Base-by-base conservation (phyloP, 2,888 invertebrate species). In the Girardia tigrina region DNA sequence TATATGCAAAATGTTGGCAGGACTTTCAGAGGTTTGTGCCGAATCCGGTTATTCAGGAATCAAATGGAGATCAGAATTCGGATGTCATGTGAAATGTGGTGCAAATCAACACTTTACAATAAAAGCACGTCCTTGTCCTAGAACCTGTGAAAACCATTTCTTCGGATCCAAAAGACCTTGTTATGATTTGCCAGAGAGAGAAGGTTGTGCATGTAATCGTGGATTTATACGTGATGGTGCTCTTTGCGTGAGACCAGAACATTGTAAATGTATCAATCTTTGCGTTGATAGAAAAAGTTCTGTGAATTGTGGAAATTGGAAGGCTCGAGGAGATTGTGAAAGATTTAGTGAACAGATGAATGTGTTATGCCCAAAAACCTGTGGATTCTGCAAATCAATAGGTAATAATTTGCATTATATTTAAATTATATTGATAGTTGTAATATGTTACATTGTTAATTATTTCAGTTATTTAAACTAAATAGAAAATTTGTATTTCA, bases 141-240 rank as follows among this genome's bases (percentile, higher is more conserved):
- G 26, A 29, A 74, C 75, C 16, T 75, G 75, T 29, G 75, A 75
- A 42, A 75, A 75, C 28, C 73, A 74, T 23, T 75, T 75, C 74
- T 75, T 75, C 20, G 75, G 75, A 26, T 75, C 75, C 16, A 16
- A 28, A 6, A 23, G 27, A 23, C 71, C 28, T 12, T 75, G 75
- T 42, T 75, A 75, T 26, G 27, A 75, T 42, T 42, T 75, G 42
- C 75, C 75, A 12, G 74, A 28, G 8, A 20, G 75, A 26, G 74
- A 75, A 42, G 75, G 75, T n/a, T 75, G 75, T 42, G 29, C 29
- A 8, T 75, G 75, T 29, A 75, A 75, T 14, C 23, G 26, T 8
- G 75, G 75, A 28, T 74, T 36, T 27, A 29, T 75, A 23, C 36
- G 75, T 20, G 75, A 75, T 29, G 75, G 75, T 23, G 26, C 29